These are phyloP conservation scores for Rhinichthys klamathensis DNA, from an alignment of 2,113 vertebrate genomes.

Conservation along the genomic window DNA sequence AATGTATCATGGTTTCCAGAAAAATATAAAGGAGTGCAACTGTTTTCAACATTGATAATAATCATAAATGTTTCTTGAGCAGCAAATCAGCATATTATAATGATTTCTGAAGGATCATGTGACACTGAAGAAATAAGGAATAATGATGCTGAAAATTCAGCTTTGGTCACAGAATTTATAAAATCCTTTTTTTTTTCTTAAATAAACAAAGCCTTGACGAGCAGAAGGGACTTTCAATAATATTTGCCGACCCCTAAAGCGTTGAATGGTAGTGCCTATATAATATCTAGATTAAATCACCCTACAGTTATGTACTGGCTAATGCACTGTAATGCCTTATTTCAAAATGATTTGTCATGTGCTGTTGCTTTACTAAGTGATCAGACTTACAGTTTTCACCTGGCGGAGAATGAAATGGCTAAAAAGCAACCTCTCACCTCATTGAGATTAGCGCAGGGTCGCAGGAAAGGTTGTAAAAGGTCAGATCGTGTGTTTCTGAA, in stretches of 20 bases:
- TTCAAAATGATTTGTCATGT: neutral
- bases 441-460: neutral
- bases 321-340: neutral
- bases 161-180: neutral
- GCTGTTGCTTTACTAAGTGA: neutral
- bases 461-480: slow-evolving; percentile 37
- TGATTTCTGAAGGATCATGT: too few relatives aligned
- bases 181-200: neutral
- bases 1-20: too few relatives aligned
- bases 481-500: slow-evolving; percentile 47
- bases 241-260: too few relatives aligned
- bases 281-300: too few relatives aligned
- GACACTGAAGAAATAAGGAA: neutral
- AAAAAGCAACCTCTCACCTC: neutral
- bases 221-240: too few relatives aligned
- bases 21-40: too few relatives aligned
- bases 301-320: neutral
- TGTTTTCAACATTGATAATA: neutral
- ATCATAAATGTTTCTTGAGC: neutral
- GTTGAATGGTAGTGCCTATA: too few relatives aligned
- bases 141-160: neutral
- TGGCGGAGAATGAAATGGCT: neutral
- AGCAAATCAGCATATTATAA: too few relatives aligned
- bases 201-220: neutral
- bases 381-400: neutral